Evolutionary conservation across 2,113 vertebrate species (phyloP), one percentile per base, ranked within the genome.

Genomic region (Rafetus swinhoei): DNA sequence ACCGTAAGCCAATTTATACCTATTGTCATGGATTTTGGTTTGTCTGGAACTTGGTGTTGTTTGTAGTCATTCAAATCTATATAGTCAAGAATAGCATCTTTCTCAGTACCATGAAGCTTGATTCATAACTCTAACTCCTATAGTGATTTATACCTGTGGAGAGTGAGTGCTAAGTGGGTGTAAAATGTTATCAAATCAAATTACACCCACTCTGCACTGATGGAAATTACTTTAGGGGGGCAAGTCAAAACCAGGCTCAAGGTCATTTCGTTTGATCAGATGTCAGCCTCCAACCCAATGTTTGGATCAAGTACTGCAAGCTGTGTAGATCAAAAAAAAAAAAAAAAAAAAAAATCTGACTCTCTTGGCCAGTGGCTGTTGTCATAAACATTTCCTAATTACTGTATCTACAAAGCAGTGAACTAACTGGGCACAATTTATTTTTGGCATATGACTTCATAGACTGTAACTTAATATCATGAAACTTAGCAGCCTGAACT

Each of bases 361-460:
- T 94, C 90, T 90, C 45, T 88, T 92, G 87, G 82, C 89, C 92
- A 93, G 62, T 11, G 90, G 59, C 59, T 94, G 86, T 92, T 96
- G 86, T 95, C 90, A 93, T 93, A 88, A 95, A 65, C 53, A 85
- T 89, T 95, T 94, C 82, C 86, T 93, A 95, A 95, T 95, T 92
- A 81, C 72, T 91, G 86, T 88, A 92, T 95, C 89, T 92, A 94
- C 87, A 97, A 93, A 95, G 59, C 74, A 87, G 52, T 86, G 89
- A 92, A 85, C 95, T 97, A 96, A 95, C 92, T 95, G 45, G n/a
- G 85, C 87, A 57, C 87, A 90, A 95, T 90, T 79, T 89, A 88
- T 93, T 95, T 96, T 94, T 97, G 93, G 92, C 92, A 89, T 92
- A 52, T 94, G 87, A 93, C 91, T 95, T 56, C 69, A 83, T 82